Conservation (phyloP, 2,797 vertebrate species). For the Gouania willdenowi region DNA sequence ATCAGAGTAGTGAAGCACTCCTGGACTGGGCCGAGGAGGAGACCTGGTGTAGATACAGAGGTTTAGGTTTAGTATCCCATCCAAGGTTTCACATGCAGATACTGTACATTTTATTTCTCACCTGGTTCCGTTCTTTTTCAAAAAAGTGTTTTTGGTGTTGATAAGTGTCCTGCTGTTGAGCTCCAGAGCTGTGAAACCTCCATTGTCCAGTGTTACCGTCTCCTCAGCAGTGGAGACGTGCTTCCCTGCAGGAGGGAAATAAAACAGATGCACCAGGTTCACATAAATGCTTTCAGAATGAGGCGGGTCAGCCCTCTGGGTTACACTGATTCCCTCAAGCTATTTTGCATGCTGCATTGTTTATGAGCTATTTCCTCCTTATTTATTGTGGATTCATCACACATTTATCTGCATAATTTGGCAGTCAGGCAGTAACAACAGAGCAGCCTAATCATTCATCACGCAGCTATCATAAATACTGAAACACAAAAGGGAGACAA, state of each 20-base stretch:
- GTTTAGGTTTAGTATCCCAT: too few relatives aligned
- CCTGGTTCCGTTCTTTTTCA: conserved; percentile 94
- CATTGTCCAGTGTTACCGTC: conserved; percentile 89
- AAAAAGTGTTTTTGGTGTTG: conserved; percentile 88
- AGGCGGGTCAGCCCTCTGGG: too few relatives aligned
- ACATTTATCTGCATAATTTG: conserved; percentile 1
- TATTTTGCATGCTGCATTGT: neutral
- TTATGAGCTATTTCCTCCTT: conserved; percentile 3
- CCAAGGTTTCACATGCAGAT: too few relatives aligned
- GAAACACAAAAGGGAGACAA: conserved; percentile 5
- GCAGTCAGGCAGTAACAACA: neutral
- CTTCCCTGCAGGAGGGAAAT: conserved; percentile 77
- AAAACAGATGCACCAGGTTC: neutral
- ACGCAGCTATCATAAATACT: conserved; percentile 2
- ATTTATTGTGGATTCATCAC: conserved; percentile 1
- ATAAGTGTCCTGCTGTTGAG: conserved; percentile 91
- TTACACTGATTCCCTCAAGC: neutral
- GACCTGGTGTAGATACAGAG: conserved; percentile 73
- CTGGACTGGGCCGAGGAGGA: conserved; percentile 92
- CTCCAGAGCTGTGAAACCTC: conserved; percentile 91
- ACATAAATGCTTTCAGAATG: too few relatives aligned
- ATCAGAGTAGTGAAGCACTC: conserved; percentile 91
- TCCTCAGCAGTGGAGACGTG: conserved; percentile 83
- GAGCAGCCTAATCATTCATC: neutral
- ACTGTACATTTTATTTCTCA: too few relatives aligned